These are phyloP conservation scores for Trilocha varians DNA, from an alignment of 2,888 invertebrate genomes.

Conservation along the genomic window DNA sequence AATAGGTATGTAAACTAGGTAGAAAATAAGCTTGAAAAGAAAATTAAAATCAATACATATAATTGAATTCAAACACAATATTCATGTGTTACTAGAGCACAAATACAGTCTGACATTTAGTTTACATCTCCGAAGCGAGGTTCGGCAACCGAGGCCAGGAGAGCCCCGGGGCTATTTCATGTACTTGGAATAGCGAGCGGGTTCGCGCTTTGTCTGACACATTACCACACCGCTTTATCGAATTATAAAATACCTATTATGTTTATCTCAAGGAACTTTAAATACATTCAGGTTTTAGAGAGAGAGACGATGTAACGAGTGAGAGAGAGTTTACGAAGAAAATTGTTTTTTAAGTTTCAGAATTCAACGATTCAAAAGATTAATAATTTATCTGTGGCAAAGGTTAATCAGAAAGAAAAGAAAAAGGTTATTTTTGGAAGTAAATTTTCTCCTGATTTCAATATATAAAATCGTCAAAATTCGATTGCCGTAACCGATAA, in stretches of 20 bases:
- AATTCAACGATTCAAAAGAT: too few species aligned
- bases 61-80: neutral
- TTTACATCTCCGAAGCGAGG: conserved; percentile 7
- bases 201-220: conserved; percentile 43
- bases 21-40: too few species aligned
- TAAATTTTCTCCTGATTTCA: too few species aligned
- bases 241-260: conserved; percentile 23
- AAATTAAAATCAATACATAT: neutral
- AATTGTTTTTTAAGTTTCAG: too few species aligned
- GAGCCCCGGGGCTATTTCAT: conserved; percentile 24
- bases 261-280: neutral
- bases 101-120: neutral
- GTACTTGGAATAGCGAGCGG: conserved; percentile 25
- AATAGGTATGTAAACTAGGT: too few species aligned
- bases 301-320: too few species aligned
- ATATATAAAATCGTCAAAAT: conserved; percentile 46
- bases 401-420: neutral
- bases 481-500: conserved; percentile 45
- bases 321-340: too few species aligned
- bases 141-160: conserved; percentile 9
- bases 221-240: conserved; percentile 61
- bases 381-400: too few species aligned
- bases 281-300: too few species aligned
- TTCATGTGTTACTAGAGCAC: neutral
- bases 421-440: neutral